These are phyloP conservation scores for Neostethus bicornis DNA, from an alignment of 2,797 vertebrate genomes.

Conservation along the genomic window DNA sequence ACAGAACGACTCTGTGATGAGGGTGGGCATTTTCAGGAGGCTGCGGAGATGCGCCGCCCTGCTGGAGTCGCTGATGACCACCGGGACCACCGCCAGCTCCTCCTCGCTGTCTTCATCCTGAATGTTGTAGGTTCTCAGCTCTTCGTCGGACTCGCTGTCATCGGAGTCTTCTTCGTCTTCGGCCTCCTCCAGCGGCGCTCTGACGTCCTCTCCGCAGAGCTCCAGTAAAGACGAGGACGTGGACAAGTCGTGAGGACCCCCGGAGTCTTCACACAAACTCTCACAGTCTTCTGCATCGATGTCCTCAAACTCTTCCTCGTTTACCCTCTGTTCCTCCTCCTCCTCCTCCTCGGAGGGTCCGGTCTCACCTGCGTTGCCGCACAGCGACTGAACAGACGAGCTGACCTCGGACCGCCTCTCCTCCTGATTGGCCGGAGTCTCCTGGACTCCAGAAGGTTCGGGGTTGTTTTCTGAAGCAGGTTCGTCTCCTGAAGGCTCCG, in stretches of 20 bases:
- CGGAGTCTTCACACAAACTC: constrained; percentile 65
- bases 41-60: constrained; percentile 87
- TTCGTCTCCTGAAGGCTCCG: constrained; percentile 78
- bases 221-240: constrained; percentile 73
- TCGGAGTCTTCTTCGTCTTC: constrained; percentile 91
- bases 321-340: constrained; percentile 47
- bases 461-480: constrained; percentile 73
- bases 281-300: constrained; percentile 71
- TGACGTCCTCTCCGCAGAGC: constrained; percentile 70
- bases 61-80: constrained; percentile 92
- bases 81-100: constrained; percentile 79
- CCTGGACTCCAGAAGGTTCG: constrained; percentile 63
- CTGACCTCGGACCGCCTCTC: constrained; percentile 59
- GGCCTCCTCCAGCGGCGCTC: constrained; percentile 78
- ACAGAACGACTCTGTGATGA: constrained; percentile 85
- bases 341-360: constrained; percentile 88
- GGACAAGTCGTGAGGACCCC: constrained; percentile 60
- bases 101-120: constrained; percentile 93
- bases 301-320: constrained; percentile 74
- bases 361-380: constrained; percentile 73
- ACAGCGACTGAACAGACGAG: constrained; percentile 61
- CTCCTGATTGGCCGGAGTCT: constrained; percentile 61
- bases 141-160: constrained; percentile 96
- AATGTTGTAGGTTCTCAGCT: constrained; percentile 91
- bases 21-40: constrained; percentile 91